Percentiles rank a stretch among this genome's conserved stretches.
phyloP scores from a whole-genome alignment of 2,888 invertebrate species.

The Drosophila basisetae region DNA sequence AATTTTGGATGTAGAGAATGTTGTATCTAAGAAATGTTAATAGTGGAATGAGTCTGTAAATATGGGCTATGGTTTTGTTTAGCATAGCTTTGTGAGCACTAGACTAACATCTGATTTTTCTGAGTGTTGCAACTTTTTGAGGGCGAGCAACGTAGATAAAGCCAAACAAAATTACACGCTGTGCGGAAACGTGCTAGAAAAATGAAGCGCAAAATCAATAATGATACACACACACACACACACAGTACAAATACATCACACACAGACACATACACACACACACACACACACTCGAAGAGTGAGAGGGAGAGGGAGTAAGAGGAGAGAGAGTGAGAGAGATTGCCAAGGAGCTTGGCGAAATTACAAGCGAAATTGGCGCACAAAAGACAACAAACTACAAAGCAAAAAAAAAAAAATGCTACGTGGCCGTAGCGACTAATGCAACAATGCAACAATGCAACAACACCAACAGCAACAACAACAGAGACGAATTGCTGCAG shows the following conservation, averaged over 20 bases:
- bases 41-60: background rate
- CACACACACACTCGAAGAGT: background rate
- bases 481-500: conserved; percentile 42
- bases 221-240: conserved; percentile 62
- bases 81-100: background rate
- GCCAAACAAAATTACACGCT: conserved; percentile 78
- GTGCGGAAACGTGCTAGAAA: conserved; percentile 79
- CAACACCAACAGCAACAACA: conserved; percentile 19
- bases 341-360: conserved; percentile 36
- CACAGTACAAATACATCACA: conserved; percentile 20
- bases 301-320: background rate
- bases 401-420: conserved; percentile 24
- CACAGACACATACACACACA: conserved; percentile 4
- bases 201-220: conserved; percentile 81
- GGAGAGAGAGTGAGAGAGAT: background rate
- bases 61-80: background rate
- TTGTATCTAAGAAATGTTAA: background rate
- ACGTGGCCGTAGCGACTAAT: conserved; percentile 51
- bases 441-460: conserved; percentile 42
- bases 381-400: conserved; percentile 54
- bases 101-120: background rate
- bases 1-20: background rate
- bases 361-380: conserved; percentile 57
- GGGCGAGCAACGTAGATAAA: conserved; percentile 59
- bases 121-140: conserved; percentile 31